phyloP scores from a whole-genome alignment of 1,140 invertebrate species.

The Drosophila melanogaster region Release_6_plus_ISO1_MT NT_033779.5:534001-534500 shows the following conservation, averaged over 20 bases:
- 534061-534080: slow-evolving; percentile 80
- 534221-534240: too few species aligned
- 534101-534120: slow-evolving; percentile 39
- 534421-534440: slow-evolving; percentile 46
- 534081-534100: slow-evolving; percentile 45
- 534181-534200: not conserved
- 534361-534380: slow-evolving; percentile 23
- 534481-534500: slow-evolving; percentile 56
- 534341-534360: slow-evolving; percentile 1
- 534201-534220: not conserved
- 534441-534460: slow-evolving; percentile 26
- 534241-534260: too few species aligned
- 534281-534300: too few species aligned
- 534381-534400: slow-evolving; percentile 41
- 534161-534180: slow-evolving; percentile 24
- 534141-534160: slow-evolving; percentile 44
- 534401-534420: slow-evolving; percentile 43
- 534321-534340: not conserved
- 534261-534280: too few species aligned
- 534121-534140: slow-evolving; percentile 47
- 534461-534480: slow-evolving; percentile 2
- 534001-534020: not conserved
- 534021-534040: slow-evolving; percentile 4
- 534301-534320: not conserved
- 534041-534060: slow-evolving; percentile 68